Conservation (phyloP, 1,140 invertebrate species). For the Drosophila truncata region DNA sequence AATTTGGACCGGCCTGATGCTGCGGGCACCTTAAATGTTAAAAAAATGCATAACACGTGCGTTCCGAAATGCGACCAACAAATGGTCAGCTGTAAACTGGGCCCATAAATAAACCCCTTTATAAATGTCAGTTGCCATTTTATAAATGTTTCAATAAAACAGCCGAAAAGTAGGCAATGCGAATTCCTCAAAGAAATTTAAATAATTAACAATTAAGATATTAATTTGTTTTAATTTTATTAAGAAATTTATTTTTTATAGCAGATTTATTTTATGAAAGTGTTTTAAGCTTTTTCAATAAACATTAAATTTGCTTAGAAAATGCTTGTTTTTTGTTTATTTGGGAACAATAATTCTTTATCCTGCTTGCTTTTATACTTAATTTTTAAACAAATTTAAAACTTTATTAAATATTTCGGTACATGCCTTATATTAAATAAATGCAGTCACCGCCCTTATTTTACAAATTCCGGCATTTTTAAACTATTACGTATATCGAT, state of each 20-base stretch:
- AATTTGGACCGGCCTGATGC: slow-evolving; percentile 54
- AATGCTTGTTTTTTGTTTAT: background rate
- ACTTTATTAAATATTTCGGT: too few species aligned
- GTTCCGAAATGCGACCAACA: slow-evolving; percentile 22
- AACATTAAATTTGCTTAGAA: background rate
- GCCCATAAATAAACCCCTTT: slow-evolving; percentile 11
- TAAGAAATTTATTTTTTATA: too few species aligned
- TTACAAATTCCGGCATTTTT: too few species aligned
- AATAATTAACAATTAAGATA: background rate
- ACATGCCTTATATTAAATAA: too few species aligned
- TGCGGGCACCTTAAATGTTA: slow-evolving; percentile 43
- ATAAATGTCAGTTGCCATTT: background rate
- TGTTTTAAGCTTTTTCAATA: too few species aligned
- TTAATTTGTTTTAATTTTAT: background rate
- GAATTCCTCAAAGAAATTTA: fast-evolving
- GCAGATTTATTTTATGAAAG: too few species aligned
- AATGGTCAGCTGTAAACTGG: slow-evolving; percentile 26
- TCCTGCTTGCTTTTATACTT: background rate
- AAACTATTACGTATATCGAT: too few species aligned
- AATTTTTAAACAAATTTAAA: too few species aligned
- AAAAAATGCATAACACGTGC: slow-evolving; percentile 61
- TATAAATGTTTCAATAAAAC: background rate
- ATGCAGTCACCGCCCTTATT: too few species aligned
- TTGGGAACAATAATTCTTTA: background rate
- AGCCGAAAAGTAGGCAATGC: slow-evolving; percentile 16